Percentiles rank a stretch among this genome's conserved stretches.
These are phyloP conservation scores for Adela reaumurella DNA, from an alignment of 2,888 invertebrate genomes.

Conservation along the genomic window DNA sequence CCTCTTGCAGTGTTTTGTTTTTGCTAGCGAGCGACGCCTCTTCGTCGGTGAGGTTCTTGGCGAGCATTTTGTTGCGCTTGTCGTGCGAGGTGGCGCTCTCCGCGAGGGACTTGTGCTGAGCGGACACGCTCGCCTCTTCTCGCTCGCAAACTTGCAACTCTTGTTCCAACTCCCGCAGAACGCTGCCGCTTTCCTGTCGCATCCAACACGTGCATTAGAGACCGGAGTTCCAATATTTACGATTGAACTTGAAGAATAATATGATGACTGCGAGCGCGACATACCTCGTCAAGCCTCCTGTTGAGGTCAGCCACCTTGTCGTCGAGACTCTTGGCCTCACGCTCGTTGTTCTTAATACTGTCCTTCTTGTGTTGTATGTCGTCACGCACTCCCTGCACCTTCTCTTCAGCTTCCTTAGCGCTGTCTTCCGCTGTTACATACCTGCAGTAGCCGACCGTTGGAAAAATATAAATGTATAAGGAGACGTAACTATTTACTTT, in stretches of 20 bases:
- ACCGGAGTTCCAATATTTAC: too few relatives aligned
- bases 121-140: conserved; percentile 62
- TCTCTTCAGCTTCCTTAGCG: conserved; percentile 49
- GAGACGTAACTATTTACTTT: too few relatives aligned
- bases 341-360: conserved; percentile 51
- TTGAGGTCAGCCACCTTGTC: conserved; percentile 59
- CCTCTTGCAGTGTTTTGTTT: conserved; percentile 56
- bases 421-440: conserved; percentile 50
- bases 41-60: conserved; percentile 67
- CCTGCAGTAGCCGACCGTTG: conserved; percentile 16
- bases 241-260: too few relatives aligned
- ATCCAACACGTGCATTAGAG: too few relatives aligned
- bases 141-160: conserved; percentile 63
- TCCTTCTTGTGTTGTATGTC: conserved; percentile 54
- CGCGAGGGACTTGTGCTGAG: conserved; percentile 61
- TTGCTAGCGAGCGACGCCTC: conserved; percentile 58
- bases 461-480: too few relatives aligned
- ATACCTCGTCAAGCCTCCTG: conserved; percentile 63
- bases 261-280: too few relatives aligned
- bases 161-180: conserved; percentile 60
- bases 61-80: conserved; percentile 64
- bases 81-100: conserved; percentile 65
- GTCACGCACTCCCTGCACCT: conserved; percentile 52
- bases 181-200: conserved; percentile 63
- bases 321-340: conserved; percentile 53